Base-by-base conservation (phyloP, 2,113 vertebrate species). In the Embiotoca jacksoni region DNA sequence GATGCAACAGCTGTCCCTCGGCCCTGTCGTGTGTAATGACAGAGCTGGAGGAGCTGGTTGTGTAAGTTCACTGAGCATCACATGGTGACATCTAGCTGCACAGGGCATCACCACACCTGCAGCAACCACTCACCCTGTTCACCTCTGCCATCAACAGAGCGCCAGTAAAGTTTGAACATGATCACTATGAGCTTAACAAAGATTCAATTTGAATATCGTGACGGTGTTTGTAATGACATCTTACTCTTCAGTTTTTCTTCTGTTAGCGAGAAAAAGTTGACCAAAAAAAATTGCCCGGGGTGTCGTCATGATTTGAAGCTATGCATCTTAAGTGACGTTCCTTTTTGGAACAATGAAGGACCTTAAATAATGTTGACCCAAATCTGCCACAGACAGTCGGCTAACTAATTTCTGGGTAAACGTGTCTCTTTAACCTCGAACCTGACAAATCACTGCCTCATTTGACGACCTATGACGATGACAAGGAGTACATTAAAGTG, bases 41-140 rank as follows among this genome's bases (percentile, higher is more conserved):
- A 91, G 83, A 90, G 88, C 82, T 72, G 75, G 86, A 75, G 59
- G 81, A 91, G 84, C 90, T 70, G 81, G 87, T 89, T 87, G 78
- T 70, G 88, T 87, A 3, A 56, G 63, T 90, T 84, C 62, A 55
- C 35, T 11, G 75, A 77, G 75, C 56, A 59, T 78, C 82, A 80
- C 84, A 89, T 50, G 73, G 71, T 81, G 73, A 90, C 78, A 88
- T 70, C 68, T 64, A 73, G 60, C 84, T 74, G 66, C 68, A 46
- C 35, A n/a, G 59, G 55, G 49, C 76, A 80, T 69, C 73, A 72
- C 81, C 82, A 75, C 81, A 92, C 83, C 93, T 90, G 85, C 87
- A 89, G 85, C 69, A 87, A 86, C 82, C 68, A 84, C 58, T 91
- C 49, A 61, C 55, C 58, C 65, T 23, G 60, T 90, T 90, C 75